Percentiles rank a stretch among this genome's conserved stretches.
Conservation (phyloP, 2,797 vertebrate genomes). For the Molossus alvarezi region DNA sequence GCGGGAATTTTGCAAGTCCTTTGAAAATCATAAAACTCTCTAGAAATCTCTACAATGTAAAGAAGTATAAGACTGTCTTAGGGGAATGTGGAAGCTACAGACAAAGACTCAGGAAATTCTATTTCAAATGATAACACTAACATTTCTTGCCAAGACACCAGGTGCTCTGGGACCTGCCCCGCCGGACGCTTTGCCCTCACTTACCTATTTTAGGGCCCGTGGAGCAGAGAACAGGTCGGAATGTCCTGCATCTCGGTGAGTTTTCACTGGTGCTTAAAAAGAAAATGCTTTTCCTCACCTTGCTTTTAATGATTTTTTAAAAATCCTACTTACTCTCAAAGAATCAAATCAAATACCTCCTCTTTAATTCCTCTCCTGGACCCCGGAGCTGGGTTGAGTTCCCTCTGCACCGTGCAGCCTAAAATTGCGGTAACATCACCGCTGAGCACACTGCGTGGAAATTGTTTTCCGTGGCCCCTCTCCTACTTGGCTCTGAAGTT, state of each 20-base stretch:
- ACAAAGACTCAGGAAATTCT: neutral
- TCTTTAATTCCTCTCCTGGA: neutral
- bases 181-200: neutral
- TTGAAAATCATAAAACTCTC: neutral
- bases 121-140: neutral
- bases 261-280: neutral
- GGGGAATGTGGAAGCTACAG: neutral
- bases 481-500: neutral
- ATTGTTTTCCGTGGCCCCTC: neutral
- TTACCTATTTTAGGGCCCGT: neutral
- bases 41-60: neutral
- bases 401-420: neutral
- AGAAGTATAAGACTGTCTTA: neutral
- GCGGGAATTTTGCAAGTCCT: neutral
- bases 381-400: neutral
- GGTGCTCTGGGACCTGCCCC: rapidly evolving
- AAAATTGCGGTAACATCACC: neutral
- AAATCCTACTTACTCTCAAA: neutral
- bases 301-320: neutral
- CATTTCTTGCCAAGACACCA: neutral
- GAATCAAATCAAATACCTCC: neutral
- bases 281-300: neutral
- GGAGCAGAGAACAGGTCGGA: neutral
- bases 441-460: neutral
- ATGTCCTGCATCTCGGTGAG: neutral